Base-by-base conservation (phyloP, 2,797 vertebrate genomes). In the Molossus molossus region DNA sequence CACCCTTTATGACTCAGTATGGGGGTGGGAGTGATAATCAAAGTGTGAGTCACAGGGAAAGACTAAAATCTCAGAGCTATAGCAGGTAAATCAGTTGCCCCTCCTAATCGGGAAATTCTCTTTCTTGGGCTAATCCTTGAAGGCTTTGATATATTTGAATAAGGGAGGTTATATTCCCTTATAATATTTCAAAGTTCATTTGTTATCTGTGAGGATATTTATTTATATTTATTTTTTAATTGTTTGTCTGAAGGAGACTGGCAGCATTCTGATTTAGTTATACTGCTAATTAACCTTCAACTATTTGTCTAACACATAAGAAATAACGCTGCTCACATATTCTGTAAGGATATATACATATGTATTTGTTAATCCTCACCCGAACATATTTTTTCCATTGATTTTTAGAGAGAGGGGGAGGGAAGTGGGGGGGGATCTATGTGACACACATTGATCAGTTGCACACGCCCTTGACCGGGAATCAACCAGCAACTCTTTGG, bases 111-210 rank as follows among this genome's bases (percentile, higher is more conserved):
- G 67, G 55, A 85, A 82, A 82, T 88, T 57, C 21, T 10, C 58
- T 72, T 90, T 90, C 45, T 62, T 64, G 64, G 15, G 33, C 64
- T 77, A 79, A 85, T 85, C 45, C 15, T 64, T 79, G 64, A 64
- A 64, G 55, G 18, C 60, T 82, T 73, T 27, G 50, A 58, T 93
- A 40, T 21, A 83, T 69, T 69, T 69, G 33, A 77, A 65, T 57
- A 81, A 85, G 45, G 10, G 70, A 90, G 18, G 14, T 11, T 65
- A 62, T 70, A 65, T 64, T 72, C 21, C 55, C 21, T 79, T 62
- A 40, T 40, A 84, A 25, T 27, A 90, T 90, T 89, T 77, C 72
- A 84, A 65, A 85, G 45, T 33, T 85, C 64, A 70, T 87, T 64
- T 92, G 72, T 50, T 87, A 60, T 45, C 53, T 55, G 33, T 33